These are phyloP conservation scores for Conchocele bisecta DNA, from an alignment of 2,888 invertebrate species.

Conservation along the genomic window DNA sequence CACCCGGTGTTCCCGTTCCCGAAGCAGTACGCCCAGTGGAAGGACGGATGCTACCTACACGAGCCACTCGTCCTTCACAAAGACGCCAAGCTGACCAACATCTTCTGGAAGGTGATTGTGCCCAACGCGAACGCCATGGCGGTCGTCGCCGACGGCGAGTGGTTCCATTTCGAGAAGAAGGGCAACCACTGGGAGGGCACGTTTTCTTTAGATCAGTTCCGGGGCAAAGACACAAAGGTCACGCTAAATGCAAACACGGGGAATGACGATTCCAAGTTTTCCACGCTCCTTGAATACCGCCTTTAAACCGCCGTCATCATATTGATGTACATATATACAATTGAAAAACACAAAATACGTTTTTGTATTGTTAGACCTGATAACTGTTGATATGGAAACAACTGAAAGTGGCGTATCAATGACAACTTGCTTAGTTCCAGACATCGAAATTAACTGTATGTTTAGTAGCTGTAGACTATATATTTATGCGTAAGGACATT, in stretches of 20 bases:
- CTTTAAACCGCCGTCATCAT: too few relatives aligned
- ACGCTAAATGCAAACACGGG: slow-evolving; percentile 81
- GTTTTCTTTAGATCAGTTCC: slow-evolving; percentile 71
- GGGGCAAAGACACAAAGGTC: slow-evolving; percentile 74
- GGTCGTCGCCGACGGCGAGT: slow-evolving; percentile 78
- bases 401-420: too few relatives aligned
- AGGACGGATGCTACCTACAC: slow-evolving; percentile 80
- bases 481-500: too few relatives aligned
- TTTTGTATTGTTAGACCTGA: too few relatives aligned
- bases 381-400: too few relatives aligned
- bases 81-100: slow-evolving; percentile 65
- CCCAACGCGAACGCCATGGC: slow-evolving; percentile 80
- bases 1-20: slow-evolving; percentile 77
- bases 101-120: slow-evolving; percentile 73
- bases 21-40: slow-evolving; percentile 82
- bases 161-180: slow-evolving; percentile 80
- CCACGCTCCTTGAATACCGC: slow-evolving; percentile 80
- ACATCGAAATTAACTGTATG: too few relatives aligned
- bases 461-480: too few relatives aligned
- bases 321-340: too few relatives aligned
- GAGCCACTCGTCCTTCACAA: slow-evolving; percentile 73
- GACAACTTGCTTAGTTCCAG: too few relatives aligned
- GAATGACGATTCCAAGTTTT: slow-evolving; percentile 79
- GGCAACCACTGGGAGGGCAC: slow-evolving; percentile 77
- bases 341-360: too few relatives aligned